Percentiles rank a stretch among this genome's conserved stretches.
phyloP scores from a whole-genome alignment of 2,113 vertebrate genomes.

The Martes martes region DNA sequence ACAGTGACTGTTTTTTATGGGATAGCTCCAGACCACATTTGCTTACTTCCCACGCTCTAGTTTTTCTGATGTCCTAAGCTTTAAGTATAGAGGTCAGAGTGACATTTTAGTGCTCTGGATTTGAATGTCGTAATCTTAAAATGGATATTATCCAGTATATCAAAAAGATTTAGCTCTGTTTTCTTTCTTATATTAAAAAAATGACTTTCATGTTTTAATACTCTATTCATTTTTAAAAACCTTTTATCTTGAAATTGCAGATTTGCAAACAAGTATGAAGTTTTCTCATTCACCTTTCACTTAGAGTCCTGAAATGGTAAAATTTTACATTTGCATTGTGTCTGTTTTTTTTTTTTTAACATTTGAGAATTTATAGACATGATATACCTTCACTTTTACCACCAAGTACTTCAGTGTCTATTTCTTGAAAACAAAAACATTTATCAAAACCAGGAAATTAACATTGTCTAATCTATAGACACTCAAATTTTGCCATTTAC shows the following conservation, averaged over 20 bases:
- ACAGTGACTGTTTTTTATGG: constrained; percentile 73
- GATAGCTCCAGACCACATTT: constrained; percentile 71
- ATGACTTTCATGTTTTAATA: constrained; percentile 6
- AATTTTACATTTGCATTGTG: neutral
- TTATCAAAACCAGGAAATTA: constrained; percentile 12
- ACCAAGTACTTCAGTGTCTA: neutral
- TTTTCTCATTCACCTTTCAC: constrained; percentile 25
- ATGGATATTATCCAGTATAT: neutral
- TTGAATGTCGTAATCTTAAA: constrained; percentile 42
- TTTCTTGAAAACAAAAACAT: constrained; percentile 38
- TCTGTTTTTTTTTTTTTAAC: neutral
- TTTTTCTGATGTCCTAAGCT: constrained; percentile 28
- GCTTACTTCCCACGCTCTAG: constrained; percentile 53
- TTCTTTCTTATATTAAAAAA: constrained; percentile 30
- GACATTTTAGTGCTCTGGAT: constrained; percentile 25
- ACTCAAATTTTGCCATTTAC: neutral
- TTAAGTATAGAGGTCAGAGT: constrained; percentile 51
- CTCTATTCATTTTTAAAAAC: neutral
- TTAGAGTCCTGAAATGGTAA: neutral
- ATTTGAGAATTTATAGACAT: neutral
- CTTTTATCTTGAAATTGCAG: constrained; percentile 16
- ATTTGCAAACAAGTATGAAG: neutral
- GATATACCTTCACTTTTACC: neutral
- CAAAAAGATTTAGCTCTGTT: neutral
- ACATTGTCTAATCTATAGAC: neutral